phyloP scores from a whole-genome alignment of 1,140 invertebrate genomes.

The Zaprionus nigranus region DNA sequence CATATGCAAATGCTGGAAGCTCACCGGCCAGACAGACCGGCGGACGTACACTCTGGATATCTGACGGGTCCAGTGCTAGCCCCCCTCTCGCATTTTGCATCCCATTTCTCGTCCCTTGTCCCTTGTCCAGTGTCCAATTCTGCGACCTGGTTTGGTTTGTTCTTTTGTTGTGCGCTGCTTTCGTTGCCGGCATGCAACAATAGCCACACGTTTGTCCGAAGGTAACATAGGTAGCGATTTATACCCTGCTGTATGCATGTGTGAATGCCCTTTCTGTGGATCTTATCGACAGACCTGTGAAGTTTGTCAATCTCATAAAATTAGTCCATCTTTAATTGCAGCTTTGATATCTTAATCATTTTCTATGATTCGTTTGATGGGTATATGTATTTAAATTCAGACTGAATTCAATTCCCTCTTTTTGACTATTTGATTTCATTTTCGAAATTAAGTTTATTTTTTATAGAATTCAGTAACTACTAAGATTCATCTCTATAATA shows the following conservation, averaged over 20 bases:
- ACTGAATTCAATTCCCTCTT: too few relatives aligned
- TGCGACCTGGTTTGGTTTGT: constrained; percentile 5
- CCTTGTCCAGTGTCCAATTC: not conserved
- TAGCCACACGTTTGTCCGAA: constrained; percentile 65
- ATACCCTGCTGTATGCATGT: constrained; percentile 32
- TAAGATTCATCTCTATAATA: not conserved
- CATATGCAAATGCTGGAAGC: constrained; percentile 76
- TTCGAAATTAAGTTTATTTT: not conserved
- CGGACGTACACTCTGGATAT: constrained; percentile 10
- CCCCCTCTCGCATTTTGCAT: constrained; percentile 5
- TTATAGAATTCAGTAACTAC: too few relatives aligned
- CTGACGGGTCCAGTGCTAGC: constrained; percentile 18
- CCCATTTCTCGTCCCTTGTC: too few relatives aligned
- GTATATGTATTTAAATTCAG: too few relatives aligned
- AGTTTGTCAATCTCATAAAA: not conserved
- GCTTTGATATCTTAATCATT: too few relatives aligned
- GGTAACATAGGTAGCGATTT: constrained; percentile 73
- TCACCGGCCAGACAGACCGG: constrained; percentile 20
- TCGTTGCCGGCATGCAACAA: constrained; percentile 74
- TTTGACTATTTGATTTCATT: too few relatives aligned
- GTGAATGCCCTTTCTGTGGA: not conserved
- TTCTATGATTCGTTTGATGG: too few relatives aligned
- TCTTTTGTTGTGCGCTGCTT: constrained; percentile 67
- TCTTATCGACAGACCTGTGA: not conserved
- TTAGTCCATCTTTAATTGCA: too few relatives aligned